Evolutionary conservation across 2,888 invertebrate species (phyloP), one percentile per base, ranked within the genome.

Genomic region (Cremastinae sp.): DNA sequence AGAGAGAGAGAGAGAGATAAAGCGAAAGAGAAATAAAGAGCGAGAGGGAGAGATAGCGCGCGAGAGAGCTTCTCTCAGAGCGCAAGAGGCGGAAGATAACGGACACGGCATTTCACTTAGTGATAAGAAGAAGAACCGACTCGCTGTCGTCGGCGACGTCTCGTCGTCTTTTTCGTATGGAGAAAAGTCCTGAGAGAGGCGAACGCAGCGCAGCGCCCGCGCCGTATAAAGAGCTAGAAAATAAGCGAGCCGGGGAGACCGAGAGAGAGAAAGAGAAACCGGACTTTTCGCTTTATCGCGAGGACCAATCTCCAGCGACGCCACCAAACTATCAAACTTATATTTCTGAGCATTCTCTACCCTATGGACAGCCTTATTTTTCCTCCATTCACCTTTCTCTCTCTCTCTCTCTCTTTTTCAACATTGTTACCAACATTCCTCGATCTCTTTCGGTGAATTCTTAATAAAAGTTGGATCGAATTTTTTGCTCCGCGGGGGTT

Each of bases 51-150:
- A 34, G 38, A 38, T 10, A 18, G 34, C 14, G 34, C 16, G 58
- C 18, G 43, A 18, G 68, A 16, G 47, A 51, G 36, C 49, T 61
- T 64, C 38, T 58, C 47, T 65, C 53, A 14, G 58, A 76, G 78
- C 28, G 28, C 77, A 79, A 80, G 79, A 80, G 81, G 74, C 79
- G 79, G 71, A 83, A 85, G 88, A 88, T 87, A 87, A 86, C 83
- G 89, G 89, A 89, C 89, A 89, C 84, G 89, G 89, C 89, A 89
- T 89, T 89, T 89, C 89, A 89, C 89, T 89, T 89, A 89, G 89
- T 89, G 89, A 89, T 89, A 89, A 88, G 88, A 84, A 68, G 68
- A 76, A 73, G 73, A 76, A 76, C 65, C 85, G 84, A 84, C 85
- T 83, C 81, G 79, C 69, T 77, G 80, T 79, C 79, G 71, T 79